A percentile compares a stretch with the other conserved stretches of the same genome.
Conservation (phyloP, 2,797 vertebrate genomes). For the Macropodus opercularis region DNA sequence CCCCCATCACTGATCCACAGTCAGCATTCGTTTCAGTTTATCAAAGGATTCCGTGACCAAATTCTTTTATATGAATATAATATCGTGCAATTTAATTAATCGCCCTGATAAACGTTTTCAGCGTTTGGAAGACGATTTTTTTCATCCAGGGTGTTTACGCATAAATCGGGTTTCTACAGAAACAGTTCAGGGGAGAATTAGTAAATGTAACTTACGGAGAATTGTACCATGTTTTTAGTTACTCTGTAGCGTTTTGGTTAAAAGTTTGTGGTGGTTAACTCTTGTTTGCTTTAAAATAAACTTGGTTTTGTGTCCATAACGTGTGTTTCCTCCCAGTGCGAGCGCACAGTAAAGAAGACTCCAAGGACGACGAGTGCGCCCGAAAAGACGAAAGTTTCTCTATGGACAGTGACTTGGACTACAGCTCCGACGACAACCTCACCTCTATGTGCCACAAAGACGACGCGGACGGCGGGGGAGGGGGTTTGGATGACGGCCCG, state of each 20-base stretch:
- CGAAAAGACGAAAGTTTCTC: slow-evolving; percentile 94
- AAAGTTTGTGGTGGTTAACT: no score
- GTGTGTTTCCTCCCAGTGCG: slow-evolving; percentile 42
- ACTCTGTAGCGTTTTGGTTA: no score
- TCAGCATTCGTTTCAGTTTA: background rate
- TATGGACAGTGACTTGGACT: slow-evolving; percentile 97
- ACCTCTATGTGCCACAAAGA: slow-evolving; percentile 88
- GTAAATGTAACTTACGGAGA: no score
- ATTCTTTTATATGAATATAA: no score
- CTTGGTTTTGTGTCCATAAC: background rate
- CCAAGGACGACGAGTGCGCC: slow-evolving; percentile 88
- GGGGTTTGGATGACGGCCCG: slow-evolving; percentile 71
- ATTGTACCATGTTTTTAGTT: no score
- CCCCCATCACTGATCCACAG: background rate
- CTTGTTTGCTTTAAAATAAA: no score
- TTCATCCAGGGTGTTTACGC: no score
- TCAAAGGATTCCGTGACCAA: background rate
- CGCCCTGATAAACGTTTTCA: no score
- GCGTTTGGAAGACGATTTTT: no score
- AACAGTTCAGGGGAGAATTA: no score
- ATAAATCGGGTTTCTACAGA: no score
- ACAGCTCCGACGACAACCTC: slow-evolving; percentile 96
- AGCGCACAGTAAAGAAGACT: slow-evolving; percentile 86
- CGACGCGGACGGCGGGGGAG: slow-evolving; percentile 76
- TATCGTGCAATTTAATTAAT: no score